A percentile compares a stretch with the other conserved stretches of the same genome.
These are phyloP conservation scores for Philotrypesis tridentata DNA, from an alignment of 1,140 invertebrate species.

Conservation along the genomic window DNA sequence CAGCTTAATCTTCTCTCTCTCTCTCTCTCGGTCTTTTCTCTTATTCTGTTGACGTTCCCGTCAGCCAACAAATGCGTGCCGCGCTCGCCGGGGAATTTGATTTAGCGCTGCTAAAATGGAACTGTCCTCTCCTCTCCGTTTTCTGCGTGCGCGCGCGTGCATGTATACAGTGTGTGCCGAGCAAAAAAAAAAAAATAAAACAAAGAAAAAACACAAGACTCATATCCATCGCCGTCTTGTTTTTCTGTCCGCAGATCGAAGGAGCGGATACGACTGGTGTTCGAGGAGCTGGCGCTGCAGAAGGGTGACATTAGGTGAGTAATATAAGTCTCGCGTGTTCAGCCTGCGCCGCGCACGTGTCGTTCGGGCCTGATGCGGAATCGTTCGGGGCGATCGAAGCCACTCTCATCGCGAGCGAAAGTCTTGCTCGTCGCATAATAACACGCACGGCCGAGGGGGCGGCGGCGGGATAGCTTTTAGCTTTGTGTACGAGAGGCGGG, in stretches of 20 bases:
- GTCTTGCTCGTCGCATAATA: too few species aligned
- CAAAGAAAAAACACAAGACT: neutral
- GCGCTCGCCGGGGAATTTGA: neutral
- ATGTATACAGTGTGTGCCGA: too few species aligned
- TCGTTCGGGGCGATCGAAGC: too few species aligned
- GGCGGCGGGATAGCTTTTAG: too few species aligned
- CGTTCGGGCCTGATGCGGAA: neutral
- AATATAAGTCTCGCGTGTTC: too few species aligned
- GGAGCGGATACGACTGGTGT: slow-evolving; percentile 78
- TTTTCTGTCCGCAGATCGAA: slow-evolving; percentile 75
- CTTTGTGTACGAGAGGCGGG: too few species aligned
- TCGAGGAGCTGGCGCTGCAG: slow-evolving; percentile 79
- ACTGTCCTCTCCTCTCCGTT: neutral
- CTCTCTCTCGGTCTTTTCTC: neutral
- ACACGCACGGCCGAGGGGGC: too few species aligned
- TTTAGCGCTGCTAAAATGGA: neutral
- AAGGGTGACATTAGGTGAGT: slow-evolving; percentile 80
- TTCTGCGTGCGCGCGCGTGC: neutral
- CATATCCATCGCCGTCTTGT: too few species aligned
- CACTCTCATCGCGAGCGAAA: too few species aligned
- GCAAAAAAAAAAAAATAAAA: neutral
- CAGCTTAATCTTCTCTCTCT: neutral
- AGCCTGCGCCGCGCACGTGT: too few species aligned
- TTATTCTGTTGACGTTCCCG: slow-evolving; percentile 11
- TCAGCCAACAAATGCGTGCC: slow-evolving; percentile 7